Evolutionary conservation across 2,113 vertebrate species (phyloP), one percentile per base, ranked within the genome.

Genomic region (Xenus cinereus): DNA sequence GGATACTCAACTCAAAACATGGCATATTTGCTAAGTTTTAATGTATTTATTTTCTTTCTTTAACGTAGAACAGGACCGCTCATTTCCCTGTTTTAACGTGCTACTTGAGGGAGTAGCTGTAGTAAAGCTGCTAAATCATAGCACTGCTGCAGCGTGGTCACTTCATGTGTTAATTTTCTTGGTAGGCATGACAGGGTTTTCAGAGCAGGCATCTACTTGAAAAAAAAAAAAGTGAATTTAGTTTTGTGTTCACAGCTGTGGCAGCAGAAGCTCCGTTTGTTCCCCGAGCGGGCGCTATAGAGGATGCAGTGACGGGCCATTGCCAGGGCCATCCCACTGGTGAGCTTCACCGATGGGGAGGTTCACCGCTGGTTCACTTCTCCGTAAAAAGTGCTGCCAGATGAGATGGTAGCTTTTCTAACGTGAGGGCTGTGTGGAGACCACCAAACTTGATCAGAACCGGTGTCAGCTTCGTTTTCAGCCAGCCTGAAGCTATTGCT

Each of bases 361-460:
- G 35, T 48, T 86, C 63, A 20, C 35, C 35, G 4, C 63, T 53
- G 60, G 5, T 69, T 81, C 62, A 18, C 16, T 33, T 48, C 53
- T 73, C 59, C 62, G 15, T 68, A 23, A 57, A 57, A 57, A 33
- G 8, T 73, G 10, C 41, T 45, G 28, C 66, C 59, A 28, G 45
- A 39, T 50, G 54, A 56, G 51, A 28, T 45, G 22, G 28, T 27
- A 20, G 41, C 21, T 89, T 79, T 68, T 87, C 37, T 73, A 48
- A 79, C 1, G 4, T 1, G 7, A 15, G 53, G 33, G 23, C 37
- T 80, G 28, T 12, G 32, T 56, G 62, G 37, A 82, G 89, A 79
- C 91, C 93, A 85, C 93, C 94, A 75, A 43, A 84, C 76, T 91
- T 4, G 6, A 39, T 74, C 86, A 84, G 72, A 89, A 91, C 56